Evolutionary conservation across 2,113 vertebrate species (phyloP).

Genomic region (Cavia aperea): DNA sequence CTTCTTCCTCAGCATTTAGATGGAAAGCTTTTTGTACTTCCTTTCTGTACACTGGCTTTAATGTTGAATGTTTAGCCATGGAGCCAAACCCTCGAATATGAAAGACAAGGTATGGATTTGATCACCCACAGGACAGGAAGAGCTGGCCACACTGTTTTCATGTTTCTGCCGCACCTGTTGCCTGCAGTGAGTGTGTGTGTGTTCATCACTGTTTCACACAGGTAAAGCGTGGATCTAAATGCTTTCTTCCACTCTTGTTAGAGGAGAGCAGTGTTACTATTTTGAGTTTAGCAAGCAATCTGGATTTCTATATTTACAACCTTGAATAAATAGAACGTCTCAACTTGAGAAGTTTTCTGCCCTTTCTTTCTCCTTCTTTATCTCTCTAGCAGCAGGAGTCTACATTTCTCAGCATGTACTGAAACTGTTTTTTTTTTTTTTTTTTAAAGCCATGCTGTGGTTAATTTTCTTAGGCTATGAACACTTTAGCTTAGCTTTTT

Average conservation of each 20-base stretch:
- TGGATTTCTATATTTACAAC: constrained; percentile 33
- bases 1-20: background rate
- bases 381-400: background rate
- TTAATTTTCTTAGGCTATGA: constrained; percentile 45
- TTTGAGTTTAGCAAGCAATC: constrained; percentile 18
- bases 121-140: background rate
- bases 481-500: constrained; percentile 26
- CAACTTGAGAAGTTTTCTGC: constrained; percentile 35
- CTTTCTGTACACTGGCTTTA: background rate
- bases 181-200: background rate
- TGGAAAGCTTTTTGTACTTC: background rate
- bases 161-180: background rate
- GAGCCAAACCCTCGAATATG: background rate
- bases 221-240: background rate
- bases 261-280: background rate
- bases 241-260: background rate
- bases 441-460: constrained; percentile 29
- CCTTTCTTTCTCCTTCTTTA: background rate
- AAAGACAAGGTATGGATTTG: background rate
- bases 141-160: background rate
- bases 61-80: background rate
- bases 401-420: constrained; percentile 21
- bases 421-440: constrained; percentile 45
- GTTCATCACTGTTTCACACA: background rate
- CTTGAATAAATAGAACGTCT: constrained; percentile 37